Percentiles rank a stretch among this genome's conserved stretches.
These are phyloP conservation scores for Aramus guarauna DNA, from an alignment of 2,113 vertebrate genomes.

Conservation along the genomic window DNA sequence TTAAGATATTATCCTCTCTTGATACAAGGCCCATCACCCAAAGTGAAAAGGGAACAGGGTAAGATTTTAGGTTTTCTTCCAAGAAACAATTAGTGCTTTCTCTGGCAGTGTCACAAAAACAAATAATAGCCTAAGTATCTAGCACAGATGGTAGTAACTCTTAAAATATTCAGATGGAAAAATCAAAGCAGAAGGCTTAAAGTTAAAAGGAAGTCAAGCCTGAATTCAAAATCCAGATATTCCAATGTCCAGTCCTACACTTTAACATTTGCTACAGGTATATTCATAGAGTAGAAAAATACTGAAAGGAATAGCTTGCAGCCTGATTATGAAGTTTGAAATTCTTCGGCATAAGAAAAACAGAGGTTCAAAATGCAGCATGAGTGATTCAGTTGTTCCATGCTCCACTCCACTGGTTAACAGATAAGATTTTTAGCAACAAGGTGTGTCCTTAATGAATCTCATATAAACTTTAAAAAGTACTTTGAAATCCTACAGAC, in stretches of 20 bases:
- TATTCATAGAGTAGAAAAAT: background rate
- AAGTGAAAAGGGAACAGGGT: slow-evolving; percentile 38
- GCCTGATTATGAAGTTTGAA: background rate
- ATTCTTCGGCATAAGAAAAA: background rate
- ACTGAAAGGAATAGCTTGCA: background rate
- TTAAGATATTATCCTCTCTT: slow-evolving; percentile 18
- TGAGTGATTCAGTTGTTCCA: background rate
- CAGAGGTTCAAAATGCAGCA: background rate
- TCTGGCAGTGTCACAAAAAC: background rate
- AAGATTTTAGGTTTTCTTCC: slow-evolving; percentile 39
- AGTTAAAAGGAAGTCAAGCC: background rate
- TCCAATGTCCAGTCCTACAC: background rate
- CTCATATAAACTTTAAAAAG: background rate
- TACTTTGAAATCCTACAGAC: background rate
- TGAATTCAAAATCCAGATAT: background rate
- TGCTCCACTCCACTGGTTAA: background rate
- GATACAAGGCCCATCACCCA: slow-evolving; percentile 72
- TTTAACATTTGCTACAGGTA: background rate
- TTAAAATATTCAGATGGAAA: slow-evolving; percentile 39
- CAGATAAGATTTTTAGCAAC: background rate
- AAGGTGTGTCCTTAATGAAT: background rate
- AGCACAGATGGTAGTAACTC: slow-evolving; percentile 7
- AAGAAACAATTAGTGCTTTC: slow-evolving; percentile 60
- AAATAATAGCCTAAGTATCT: background rate
- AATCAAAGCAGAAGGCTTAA: background rate